A percentile compares a stretch with the other conserved stretches of the same genome.
Evolutionary conservation across 2,888 invertebrate genomes (phyloP).

Genomic region (Lasioglossum figueresi): DNA sequence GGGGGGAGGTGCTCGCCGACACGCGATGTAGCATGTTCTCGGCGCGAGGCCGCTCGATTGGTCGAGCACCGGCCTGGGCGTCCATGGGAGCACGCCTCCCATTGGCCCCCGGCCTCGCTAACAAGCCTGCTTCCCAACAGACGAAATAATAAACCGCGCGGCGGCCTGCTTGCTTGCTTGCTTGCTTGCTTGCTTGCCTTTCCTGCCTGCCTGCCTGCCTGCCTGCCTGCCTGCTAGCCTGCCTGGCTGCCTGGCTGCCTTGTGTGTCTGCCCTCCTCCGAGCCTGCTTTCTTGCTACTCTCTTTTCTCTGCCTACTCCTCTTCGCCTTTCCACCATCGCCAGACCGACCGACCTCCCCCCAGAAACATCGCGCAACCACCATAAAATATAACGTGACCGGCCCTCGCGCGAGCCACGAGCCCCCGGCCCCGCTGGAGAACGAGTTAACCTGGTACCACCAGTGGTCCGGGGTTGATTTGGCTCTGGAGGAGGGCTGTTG

Average conservation of each 20-base stretch:
- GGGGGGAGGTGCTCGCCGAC: conserved; percentile 83
- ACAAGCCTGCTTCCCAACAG: conserved; percentile 81
- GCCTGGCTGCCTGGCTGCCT: neutral
- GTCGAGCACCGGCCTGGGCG: conserved; percentile 77
- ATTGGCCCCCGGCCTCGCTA: conserved; percentile 79
- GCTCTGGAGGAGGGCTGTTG: neutral
- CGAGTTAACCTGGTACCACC: neutral
- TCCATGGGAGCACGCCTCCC: conserved; percentile 79
- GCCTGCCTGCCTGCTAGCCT: neutral
- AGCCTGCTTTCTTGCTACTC: conserved; percentile 53
- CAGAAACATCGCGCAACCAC: conserved; percentile 49
- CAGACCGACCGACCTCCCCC: neutral
- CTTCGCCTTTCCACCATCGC: conserved; percentile 14
- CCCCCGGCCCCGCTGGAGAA: neutral
- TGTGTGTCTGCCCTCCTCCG: conserved; percentile 46
- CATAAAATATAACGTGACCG: conserved; percentile 73
- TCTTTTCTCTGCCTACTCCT: conserved; percentile 49
- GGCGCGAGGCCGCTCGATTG: conserved; percentile 76
- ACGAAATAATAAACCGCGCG: conserved; percentile 80
- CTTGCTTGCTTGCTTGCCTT: neutral
- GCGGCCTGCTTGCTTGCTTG: neutral
- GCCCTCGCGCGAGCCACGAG: conserved; percentile 51
- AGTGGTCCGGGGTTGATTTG: neutral
- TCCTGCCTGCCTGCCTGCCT: neutral
- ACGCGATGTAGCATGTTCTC: conserved; percentile 82